These are phyloP conservation scores for Menidia menidia DNA, from an alignment of 2,797 vertebrate species.

Conservation along the genomic window DNA sequence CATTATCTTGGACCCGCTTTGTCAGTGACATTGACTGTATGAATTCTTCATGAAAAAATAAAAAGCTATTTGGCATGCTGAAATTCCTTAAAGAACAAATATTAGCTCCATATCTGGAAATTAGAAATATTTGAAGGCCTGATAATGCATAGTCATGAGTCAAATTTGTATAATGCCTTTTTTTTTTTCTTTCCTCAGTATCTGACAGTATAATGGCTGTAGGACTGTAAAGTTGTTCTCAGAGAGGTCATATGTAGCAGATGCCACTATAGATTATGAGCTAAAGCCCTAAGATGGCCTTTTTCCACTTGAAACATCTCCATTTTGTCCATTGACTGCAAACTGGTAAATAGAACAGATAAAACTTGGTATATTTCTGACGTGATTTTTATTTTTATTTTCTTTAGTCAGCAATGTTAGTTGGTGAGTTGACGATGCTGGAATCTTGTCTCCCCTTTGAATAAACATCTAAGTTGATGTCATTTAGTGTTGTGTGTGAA, in stretches of 20 bases:
- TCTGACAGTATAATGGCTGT: slow-evolving; percentile 25
- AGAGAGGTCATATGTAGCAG: slow-evolving; percentile 50
- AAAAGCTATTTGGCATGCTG: slow-evolving; percentile 18
- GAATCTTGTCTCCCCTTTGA: slow-evolving; percentile 49
- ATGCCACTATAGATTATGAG: slow-evolving; percentile 45
- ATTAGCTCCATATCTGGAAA: slow-evolving; percentile 8
- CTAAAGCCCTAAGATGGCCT: slow-evolving; percentile 24
- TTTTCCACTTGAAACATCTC: slow-evolving; percentile 35
- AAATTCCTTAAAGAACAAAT: slow-evolving; percentile 37
- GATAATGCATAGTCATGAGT: slow-evolving; percentile 12
- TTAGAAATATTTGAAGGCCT: slow-evolving; percentile 18
- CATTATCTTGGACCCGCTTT: slow-evolving; percentile 63
- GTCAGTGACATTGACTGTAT: slow-evolving; percentile 47
- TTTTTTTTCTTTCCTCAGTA: background rate
- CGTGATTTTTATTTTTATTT: slow-evolving; percentile 34
- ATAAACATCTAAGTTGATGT: slow-evolving; percentile 76
- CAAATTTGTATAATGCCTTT: slow-evolving; percentile 9
- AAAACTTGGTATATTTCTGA: slow-evolving; percentile 43
- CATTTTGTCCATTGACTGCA: slow-evolving; percentile 70
- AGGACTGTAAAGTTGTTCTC: slow-evolving; percentile 24
- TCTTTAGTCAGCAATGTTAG: slow-evolving; percentile 26
- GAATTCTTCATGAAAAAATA: slow-evolving; percentile 38
- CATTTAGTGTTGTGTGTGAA: slow-evolving; percentile 78
- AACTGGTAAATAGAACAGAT: slow-evolving; percentile 52
- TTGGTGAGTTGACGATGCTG: slow-evolving; percentile 54